Percentiles rank a stretch among this genome's conserved stretches.
phyloP scores from a whole-genome alignment of 2,888 invertebrate genomes.

The Pseudanteris insignis region DNA sequence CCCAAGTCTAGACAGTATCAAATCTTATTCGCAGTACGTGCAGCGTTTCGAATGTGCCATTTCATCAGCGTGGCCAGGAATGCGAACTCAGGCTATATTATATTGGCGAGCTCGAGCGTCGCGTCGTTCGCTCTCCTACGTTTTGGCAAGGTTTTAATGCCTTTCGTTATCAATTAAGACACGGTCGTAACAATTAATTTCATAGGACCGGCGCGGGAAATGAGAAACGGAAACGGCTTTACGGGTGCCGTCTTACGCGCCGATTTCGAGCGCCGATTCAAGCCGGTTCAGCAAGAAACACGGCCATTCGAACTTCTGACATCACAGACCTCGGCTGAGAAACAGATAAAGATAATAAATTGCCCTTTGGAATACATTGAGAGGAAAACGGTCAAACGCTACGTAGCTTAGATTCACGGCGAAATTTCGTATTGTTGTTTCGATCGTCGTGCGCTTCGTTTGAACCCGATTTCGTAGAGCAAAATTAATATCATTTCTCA shows the following conservation, averaged over 20 bases:
- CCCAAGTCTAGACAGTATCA: constrained; percentile 37
- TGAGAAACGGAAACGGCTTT: constrained; percentile 59
- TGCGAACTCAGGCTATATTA: constrained; percentile 21
- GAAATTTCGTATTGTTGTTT: no score
- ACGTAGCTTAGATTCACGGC: not conserved
- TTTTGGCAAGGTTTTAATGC: constrained; percentile 52
- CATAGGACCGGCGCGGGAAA: constrained; percentile 50
- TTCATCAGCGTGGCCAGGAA: constrained; percentile 23
- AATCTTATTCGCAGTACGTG: constrained; percentile 35
- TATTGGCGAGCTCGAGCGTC: not conserved
- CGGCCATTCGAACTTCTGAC: constrained; percentile 33
- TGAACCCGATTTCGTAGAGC: no score
- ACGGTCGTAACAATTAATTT: constrained; percentile 60
- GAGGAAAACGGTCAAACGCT: constrained; percentile 26
- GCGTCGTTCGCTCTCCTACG: not conserved
- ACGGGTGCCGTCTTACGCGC: constrained; percentile 42
- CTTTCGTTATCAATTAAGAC: constrained; percentile 61
- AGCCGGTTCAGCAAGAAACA: constrained; percentile 44
- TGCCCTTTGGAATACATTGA: constrained; percentile 6
- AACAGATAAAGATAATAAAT: constrained; percentile 42
- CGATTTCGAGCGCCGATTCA: constrained; percentile 46
- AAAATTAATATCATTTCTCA: no score
- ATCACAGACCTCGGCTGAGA: constrained; percentile 28
- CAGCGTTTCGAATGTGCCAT: constrained; percentile 24
- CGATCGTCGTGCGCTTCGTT: no score